Evolutionary conservation across 2,888 invertebrate genomes (phyloP).

Genomic region (Ceraclea dissimilis): DNA sequence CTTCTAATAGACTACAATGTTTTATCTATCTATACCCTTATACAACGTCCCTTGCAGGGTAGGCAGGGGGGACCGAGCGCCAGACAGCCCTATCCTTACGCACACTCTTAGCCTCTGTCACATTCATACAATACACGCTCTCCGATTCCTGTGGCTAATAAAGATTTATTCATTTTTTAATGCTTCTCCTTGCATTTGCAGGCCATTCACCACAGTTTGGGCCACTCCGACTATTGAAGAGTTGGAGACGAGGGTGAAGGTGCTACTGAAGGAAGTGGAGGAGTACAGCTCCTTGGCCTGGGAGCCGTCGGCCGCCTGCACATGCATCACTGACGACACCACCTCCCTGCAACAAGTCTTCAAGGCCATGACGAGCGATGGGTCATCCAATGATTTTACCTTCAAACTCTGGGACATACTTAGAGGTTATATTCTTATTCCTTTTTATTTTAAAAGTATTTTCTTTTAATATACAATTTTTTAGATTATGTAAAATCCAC

Average conservation of each 20-base stretch:
- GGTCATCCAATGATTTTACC: conserved; percentile 46
- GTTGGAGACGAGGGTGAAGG: conserved; percentile 29
- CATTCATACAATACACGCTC: too few species aligned
- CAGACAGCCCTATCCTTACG: too few species aligned
- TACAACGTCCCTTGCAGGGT: too few species aligned
- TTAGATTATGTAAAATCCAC: too few species aligned
- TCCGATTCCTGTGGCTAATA: too few species aligned
- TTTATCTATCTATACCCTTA: too few species aligned
- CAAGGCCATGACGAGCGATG: conserved; percentile 31
- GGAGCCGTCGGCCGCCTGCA: conserved; percentile 39
- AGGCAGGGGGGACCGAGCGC: too few species aligned
- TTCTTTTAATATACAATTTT: too few species aligned
- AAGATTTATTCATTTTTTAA: too few species aligned
- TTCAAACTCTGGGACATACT: conserved; percentile 46
- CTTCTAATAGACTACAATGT: too few species aligned
- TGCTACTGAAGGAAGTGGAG: conserved; percentile 39
- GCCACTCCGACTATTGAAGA: conserved; percentile 2
- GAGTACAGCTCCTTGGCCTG: conserved; percentile 43
- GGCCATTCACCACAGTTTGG: conserved; percentile 15
- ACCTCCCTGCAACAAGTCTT: conserved; percentile 36
- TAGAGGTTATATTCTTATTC: conserved; percentile 32
- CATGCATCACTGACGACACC: conserved; percentile 41
- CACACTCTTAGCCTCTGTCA: too few species aligned
- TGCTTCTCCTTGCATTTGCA: too few species aligned
- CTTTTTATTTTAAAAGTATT: neutral